Percentiles rank a stretch among this genome's conserved stretches.
Conservation (phyloP, 2,797 vertebrate species). For the Simalia tracyae region DNA sequence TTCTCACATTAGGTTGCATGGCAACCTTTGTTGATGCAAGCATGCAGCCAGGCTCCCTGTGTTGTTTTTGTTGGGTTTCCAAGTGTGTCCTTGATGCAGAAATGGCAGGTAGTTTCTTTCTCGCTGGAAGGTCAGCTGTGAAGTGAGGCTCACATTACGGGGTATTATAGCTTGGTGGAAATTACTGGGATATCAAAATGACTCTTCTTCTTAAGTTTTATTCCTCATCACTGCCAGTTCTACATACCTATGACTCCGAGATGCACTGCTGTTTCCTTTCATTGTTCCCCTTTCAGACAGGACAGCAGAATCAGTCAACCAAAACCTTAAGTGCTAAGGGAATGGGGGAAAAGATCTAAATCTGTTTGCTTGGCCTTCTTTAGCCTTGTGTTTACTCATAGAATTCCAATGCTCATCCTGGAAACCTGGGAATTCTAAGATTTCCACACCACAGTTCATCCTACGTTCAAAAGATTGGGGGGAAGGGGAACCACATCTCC, state of each 20-base stretch:
- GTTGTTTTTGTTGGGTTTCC: conserved; percentile 58
- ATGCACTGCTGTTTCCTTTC: conserved; percentile 38
- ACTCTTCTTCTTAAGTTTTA: not conserved
- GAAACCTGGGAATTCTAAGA: not conserved
- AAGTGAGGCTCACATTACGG: conserved; percentile 40
- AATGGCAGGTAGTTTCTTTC: conserved; percentile 57
- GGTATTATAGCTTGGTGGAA: conserved; percentile 30
- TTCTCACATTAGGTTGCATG: conserved; percentile 29
- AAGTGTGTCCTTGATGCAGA: conserved; percentile 53
- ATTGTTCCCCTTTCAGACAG: conserved; percentile 36
- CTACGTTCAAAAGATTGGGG: too few species aligned
- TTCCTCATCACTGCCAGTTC: conserved; percentile 6
- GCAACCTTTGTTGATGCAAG: conserved; percentile 43
- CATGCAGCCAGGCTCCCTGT: conserved; percentile 50
- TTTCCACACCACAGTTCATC: not conserved
- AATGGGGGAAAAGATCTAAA: not conserved
- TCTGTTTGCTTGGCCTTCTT: not conserved
- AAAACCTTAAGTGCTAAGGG: not conserved
- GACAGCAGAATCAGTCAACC: not conserved
- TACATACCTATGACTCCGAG: conserved; percentile 52
- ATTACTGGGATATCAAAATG: conserved; percentile 35
- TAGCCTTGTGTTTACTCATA: not conserved
- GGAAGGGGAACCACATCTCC: not conserved
- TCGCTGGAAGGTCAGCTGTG: conserved; percentile 39
- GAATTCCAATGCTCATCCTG: not conserved